Evolutionary conservation across 2,888 invertebrate genomes (phyloP), one percentile per base, ranked within the genome.

Genomic region (Lithodes maja): DNA sequence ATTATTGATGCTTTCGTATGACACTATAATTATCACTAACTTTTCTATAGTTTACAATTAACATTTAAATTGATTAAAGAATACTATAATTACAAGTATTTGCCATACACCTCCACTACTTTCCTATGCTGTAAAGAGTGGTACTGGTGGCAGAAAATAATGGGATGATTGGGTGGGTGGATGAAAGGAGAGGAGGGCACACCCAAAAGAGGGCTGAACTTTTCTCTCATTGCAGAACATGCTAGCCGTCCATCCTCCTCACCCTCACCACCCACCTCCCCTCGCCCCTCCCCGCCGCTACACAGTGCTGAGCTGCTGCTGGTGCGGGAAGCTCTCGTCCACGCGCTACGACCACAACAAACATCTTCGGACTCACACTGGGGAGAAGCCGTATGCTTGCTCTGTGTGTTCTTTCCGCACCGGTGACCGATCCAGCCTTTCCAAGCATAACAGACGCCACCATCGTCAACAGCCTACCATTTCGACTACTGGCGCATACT

Each of bases 341-440:
- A 86, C 85, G 61, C 87, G 87, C 54, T 90, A 87, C 74, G 90
- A 90, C 71, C 81, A 87, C 69, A 78, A 87, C 61, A 90, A 90
- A 61, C 90, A 90, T 54, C 83, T 90, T 12, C 55, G 90, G n/a
- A 90, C 90, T 49, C 90, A 90, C 71, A 90, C 87, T 15, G 87
- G 90, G n/a, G 90, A 90, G 75, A 90, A 90, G 69, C 90, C 90
- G 50, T 90, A 82, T 68, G 68, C 83, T 71, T 90, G 90, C 55
- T 55, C 80, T 12, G 12, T 82, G 49, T 90, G 90, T 83, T 54
- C 81, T 9, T 83, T 84, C 68, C 80, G 90, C 17, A 87, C 87
- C 7, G 90, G 86, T 12, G 87, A 90, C 49, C 53, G 87, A 49
- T 87, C 87, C 61, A 87, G 85, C 53, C 82, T 90, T 17, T 84